Percentiles rank a stretch among this genome's conserved stretches.
phyloP scores from a whole-genome alignment of 2,888 invertebrate genomes.

The Hoplodrina ambigua region DNA sequence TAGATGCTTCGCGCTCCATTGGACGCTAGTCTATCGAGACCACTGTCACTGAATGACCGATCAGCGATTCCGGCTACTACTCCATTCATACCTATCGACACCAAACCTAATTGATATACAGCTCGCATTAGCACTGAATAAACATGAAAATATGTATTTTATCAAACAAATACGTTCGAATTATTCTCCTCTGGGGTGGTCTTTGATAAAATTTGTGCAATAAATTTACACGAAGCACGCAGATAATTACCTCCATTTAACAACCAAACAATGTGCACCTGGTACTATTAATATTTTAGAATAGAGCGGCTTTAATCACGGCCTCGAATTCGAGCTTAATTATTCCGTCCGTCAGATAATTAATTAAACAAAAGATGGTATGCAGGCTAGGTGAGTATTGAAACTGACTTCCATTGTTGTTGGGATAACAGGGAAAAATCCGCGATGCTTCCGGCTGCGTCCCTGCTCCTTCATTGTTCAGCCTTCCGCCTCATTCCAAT shows the following conservation, averaged over 20 bases:
- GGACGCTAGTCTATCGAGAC: constrained; percentile 76
- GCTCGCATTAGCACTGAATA: constrained; percentile 54
- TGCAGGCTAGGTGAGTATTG: constrained; percentile 81
- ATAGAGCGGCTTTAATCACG: constrained; percentile 78
- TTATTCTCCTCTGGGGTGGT: constrained; percentile 68
- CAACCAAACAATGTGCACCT: constrained; percentile 80
- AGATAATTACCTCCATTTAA: constrained; percentile 79
- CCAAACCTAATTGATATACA: constrained; percentile 66
- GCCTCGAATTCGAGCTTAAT: constrained; percentile 83
- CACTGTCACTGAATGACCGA: constrained; percentile 82
- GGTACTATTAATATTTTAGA: constrained; percentile 81
- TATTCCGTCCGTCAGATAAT: constrained; percentile 86
- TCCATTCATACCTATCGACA: constrained; percentile 70
- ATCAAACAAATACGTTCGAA: constrained; percentile 69
- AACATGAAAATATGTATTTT: constrained; percentile 63
- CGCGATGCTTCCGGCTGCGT: constrained; percentile 80
- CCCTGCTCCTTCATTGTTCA: constrained; percentile 78
- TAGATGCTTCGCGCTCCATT: constrained; percentile 75
- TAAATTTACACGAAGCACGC: constrained; percentile 73
- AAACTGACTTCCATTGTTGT: constrained; percentile 82
- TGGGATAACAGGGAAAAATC: constrained; percentile 86
- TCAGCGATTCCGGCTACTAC: constrained; percentile 67
- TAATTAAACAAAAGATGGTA: constrained; percentile 86
- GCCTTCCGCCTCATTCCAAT: constrained; percentile 76
- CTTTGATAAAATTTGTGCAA: constrained; percentile 72